A percentile compares a stretch with the other conserved stretches of the same genome.
Conservation (phyloP, 2,113 vertebrate species). For the Potamarius usumacintae region DNA sequence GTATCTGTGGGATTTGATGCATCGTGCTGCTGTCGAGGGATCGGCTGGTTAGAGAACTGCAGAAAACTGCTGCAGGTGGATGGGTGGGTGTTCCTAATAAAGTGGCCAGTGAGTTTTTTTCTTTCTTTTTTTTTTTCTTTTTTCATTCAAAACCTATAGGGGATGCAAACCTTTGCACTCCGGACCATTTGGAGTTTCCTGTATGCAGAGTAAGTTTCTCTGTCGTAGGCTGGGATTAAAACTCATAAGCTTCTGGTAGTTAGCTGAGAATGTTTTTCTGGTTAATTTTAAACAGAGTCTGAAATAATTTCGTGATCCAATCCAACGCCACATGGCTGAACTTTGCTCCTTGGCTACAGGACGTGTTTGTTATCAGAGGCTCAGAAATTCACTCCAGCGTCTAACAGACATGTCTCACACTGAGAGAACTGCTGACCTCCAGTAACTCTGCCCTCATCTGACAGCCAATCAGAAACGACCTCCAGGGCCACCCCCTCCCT, state of each 20-base stretch:
- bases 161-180: neutral
- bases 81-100: no score
- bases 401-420: neutral
- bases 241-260: neutral
- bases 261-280: neutral
- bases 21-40: no score
- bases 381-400: neutral
- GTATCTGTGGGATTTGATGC: no score
- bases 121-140: neutral
- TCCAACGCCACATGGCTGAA: neutral
- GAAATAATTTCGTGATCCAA: neutral
- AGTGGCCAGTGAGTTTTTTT: no score
- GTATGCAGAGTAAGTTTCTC: neutral
- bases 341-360: neutral
- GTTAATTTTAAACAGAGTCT: neutral
- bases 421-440: neutral
- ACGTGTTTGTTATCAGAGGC: neutral
- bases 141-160: neutral
- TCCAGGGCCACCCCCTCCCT: neutral
- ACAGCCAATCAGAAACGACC: constrained; percentile 10
- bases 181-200: neutral
- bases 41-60: no score
- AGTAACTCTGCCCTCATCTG: neutral
- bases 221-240: neutral
- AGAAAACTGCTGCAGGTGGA: no score